These are phyloP conservation scores for Sycon ciliatum DNA, from an alignment of 37 sponge, comb jelly and placozoan species.

Conservation along the genomic window DNA sequence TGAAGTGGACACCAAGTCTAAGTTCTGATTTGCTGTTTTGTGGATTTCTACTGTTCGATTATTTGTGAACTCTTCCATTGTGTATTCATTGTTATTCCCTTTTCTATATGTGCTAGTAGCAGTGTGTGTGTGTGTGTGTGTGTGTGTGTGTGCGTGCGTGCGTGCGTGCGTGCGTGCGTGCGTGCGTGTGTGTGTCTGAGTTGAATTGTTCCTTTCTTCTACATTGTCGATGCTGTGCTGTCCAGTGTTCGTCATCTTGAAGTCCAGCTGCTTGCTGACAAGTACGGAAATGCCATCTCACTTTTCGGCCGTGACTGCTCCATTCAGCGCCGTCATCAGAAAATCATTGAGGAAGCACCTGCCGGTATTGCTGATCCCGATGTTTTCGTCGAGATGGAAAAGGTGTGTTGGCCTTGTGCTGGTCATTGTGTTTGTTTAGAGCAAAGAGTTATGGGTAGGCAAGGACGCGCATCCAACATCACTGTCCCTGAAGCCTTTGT, in stretches of 20 bases:
- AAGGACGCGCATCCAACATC: no score
- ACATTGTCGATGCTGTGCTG: background rate
- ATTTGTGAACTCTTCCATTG: no score
- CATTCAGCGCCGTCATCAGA: slow-evolving; percentile 91
- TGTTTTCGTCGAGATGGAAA: slow-evolving; percentile 51
- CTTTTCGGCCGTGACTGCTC: slow-evolving; percentile 95
- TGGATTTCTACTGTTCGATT: no score
- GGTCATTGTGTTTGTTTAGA: no score
- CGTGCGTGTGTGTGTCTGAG: background rate
- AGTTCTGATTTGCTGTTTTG: background rate
- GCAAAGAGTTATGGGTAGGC: no score
- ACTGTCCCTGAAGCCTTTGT: no score
- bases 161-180: background rate
- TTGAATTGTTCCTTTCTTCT: background rate
- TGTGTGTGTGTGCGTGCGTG: slow-evolving; percentile 1
- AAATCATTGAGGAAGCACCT: slow-evolving; percentile 99
- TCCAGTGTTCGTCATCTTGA: slow-evolving; percentile 87
- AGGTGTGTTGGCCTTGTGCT: background rate
- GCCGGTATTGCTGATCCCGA: slow-evolving; percentile 52
- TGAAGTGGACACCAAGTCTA: background rate
- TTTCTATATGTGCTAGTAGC: background rate
- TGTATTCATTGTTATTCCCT: background rate
- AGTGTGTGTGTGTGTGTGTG: slow-evolving; percentile 1
- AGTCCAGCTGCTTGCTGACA: slow-evolving; percentile 90
- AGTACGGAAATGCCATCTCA: slow-evolving; percentile 94